Conservation (phyloP, 2,888 invertebrate species). For the Mesorhabditis spiculigera region DNA sequence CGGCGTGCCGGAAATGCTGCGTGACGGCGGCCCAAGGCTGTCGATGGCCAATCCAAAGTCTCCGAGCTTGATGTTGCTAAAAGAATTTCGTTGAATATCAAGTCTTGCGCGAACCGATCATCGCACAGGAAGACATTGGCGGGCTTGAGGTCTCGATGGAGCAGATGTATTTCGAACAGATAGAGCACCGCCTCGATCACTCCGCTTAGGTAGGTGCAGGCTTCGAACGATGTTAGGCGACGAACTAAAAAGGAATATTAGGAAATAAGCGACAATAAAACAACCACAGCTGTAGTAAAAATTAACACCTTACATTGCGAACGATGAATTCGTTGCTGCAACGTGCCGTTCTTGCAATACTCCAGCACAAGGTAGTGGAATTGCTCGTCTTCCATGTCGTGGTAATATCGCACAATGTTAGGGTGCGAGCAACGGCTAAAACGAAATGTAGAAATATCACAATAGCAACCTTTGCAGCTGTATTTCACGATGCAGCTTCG, state of each 20-base stretch:
- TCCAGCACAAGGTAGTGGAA: background rate
- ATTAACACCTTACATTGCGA: too few species aligned
- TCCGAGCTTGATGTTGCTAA: background rate
- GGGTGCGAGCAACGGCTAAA: conserved; percentile 2
- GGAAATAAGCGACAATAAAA: background rate
- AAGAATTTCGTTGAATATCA: background rate
- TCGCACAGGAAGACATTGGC: background rate
- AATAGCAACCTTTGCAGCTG: background rate
- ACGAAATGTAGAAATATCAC: background rate
- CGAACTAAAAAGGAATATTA: background rate
- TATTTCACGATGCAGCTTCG: background rate
- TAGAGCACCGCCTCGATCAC: background rate
- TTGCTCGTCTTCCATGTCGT: background rate
- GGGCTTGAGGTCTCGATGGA: conserved; percentile 3
- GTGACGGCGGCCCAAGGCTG: background rate
- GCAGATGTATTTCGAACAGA: background rate
- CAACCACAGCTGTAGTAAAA: background rate
- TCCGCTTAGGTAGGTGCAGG: background rate
- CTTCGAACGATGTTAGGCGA: background rate
- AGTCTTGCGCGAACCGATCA: too few species aligned
- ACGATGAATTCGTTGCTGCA: background rate
- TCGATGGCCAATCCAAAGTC: background rate
- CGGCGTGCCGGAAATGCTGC: conserved; percentile 67
- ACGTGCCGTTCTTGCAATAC: background rate
- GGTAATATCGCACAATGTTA: background rate